phyloP scores from a whole-genome alignment of 2,113 vertebrate species.

The Climacteris rufus region DNA sequence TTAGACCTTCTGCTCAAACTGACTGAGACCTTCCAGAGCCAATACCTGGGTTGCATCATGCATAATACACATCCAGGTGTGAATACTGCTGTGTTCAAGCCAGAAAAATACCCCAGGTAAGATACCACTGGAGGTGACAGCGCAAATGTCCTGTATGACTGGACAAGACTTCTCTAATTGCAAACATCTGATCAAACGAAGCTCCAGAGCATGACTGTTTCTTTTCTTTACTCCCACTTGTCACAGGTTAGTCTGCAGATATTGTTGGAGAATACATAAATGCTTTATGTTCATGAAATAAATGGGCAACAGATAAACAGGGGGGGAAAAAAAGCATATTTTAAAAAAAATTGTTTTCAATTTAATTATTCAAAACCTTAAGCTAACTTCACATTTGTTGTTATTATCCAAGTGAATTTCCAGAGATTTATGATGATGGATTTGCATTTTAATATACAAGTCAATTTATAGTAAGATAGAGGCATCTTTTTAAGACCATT shows the following conservation, averaged over 20 bases:
- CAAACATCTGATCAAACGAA: not conserved
- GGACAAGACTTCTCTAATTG: not conserved
- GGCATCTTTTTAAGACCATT: not conserved
- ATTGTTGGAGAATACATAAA: not conserved
- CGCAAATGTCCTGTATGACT: not conserved
- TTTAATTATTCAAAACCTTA: not conserved
- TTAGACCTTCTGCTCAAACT: not conserved
- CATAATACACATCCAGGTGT: not conserved
- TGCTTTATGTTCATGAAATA: accelerated
- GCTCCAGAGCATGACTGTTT: not conserved
- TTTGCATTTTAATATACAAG: constrained; percentile 33
- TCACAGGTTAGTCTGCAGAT: not conserved
- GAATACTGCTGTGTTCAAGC: not conserved
- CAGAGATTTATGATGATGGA: not conserved
- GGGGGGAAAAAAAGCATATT: accelerated
- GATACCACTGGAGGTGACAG: not conserved
- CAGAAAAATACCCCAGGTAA: not conserved
- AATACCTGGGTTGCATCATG: not conserved
- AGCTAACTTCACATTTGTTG: not conserved
- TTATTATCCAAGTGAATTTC: not conserved
- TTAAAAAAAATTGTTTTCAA: not conserved
- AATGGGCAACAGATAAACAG: not conserved
- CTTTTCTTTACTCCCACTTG: not conserved
- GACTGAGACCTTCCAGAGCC: not conserved
- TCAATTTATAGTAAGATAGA: not conserved